These are phyloP conservation scores for Papilio elwesi DNA, from an alignment of 2,888 invertebrate genomes.

Conservation along the genomic window DNA sequence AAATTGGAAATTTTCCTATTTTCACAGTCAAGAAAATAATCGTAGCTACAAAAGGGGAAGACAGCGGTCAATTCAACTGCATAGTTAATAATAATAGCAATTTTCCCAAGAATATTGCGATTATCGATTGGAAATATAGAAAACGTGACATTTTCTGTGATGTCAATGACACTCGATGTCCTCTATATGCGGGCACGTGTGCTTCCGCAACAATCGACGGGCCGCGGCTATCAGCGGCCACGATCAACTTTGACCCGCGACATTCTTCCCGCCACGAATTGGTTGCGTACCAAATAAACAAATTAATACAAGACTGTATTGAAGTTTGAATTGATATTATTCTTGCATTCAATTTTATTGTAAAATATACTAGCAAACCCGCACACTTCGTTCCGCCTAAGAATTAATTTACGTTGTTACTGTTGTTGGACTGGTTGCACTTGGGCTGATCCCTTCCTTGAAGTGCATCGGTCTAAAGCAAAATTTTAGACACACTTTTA, in stretches of 20 bases:
- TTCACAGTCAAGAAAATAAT: too few relatives aligned
- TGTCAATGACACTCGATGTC: slow-evolving; percentile 36
- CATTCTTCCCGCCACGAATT: slow-evolving; percentile 19
- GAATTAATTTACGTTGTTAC: too few relatives aligned
- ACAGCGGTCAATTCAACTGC: background rate
- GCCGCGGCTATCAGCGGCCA: slow-evolving; percentile 27
- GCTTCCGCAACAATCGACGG: slow-evolving; percentile 50
- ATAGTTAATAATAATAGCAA: background rate
- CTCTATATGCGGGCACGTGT: slow-evolving; percentile 51
- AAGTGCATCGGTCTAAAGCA: too few relatives aligned
- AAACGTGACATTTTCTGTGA: background rate
- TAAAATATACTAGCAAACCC: too few relatives aligned
- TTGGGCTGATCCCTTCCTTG: too few relatives aligned
- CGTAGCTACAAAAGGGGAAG: too few relatives aligned
- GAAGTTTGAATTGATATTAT: background rate
- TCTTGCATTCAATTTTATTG: too few relatives aligned
- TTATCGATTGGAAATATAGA: background rate
- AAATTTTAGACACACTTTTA: too few relatives aligned
- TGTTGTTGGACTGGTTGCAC: too few relatives aligned
- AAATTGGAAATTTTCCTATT: too few relatives aligned
- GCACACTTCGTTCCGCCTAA: too few relatives aligned
- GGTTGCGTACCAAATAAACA: slow-evolving; percentile 3
- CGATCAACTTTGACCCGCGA: slow-evolving; percentile 38
- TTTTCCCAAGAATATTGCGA: background rate
- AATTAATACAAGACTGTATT: background rate